Evolutionary conservation across 2,113 vertebrate species (phyloP), one percentile per base, ranked within the genome.

Genomic region (Dasyornis broadbenti): DNA sequence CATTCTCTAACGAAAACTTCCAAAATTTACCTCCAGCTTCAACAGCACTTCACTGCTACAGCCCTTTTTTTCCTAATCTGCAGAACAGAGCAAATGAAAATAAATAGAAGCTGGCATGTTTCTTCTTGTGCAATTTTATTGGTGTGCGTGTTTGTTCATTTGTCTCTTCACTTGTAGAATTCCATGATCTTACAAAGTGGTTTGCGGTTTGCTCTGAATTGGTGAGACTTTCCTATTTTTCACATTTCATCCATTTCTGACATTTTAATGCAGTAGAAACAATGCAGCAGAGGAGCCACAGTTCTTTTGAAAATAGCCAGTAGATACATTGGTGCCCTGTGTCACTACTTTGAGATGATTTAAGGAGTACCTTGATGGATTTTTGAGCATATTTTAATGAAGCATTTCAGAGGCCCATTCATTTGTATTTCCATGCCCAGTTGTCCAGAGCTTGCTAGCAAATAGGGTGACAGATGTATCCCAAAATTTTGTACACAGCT

Each of bases 101-200:
- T 93, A 89, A 95, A 95, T 78, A 93, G 92, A 95, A 84, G 72
- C 94, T 86, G 88, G 88, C 90, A 53, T 93, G 93, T 94, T 96
- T 84, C 90, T 96, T 91, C 92, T 93, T 95, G 93, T 89, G 94
- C 88, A 45, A 49, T 92, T 96, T 95, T 96, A 94, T 95, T 95
- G 92, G 94, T 94, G 91, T 94, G 89, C 95, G 0, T 97, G 83
- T 92, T 95, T 94, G 93, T 93, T 96, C 90, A 52, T 95, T 96
- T 96, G 92, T 88, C 86, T 96, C 44, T 56, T 81, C 60, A 60
- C 93, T 96, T 93, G 96, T 35, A 94, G 92, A 84, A 96, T 95
- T 97, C 93, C 95, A 90, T 89, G n/a, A 83, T 93, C 88, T 93
- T 95, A 92, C 72, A 24, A 27, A 89, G 90, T 90, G 92, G 92